Conservation (phyloP, 2,797 vertebrate species). For the Lutjanus argentimaculatus region DNA sequence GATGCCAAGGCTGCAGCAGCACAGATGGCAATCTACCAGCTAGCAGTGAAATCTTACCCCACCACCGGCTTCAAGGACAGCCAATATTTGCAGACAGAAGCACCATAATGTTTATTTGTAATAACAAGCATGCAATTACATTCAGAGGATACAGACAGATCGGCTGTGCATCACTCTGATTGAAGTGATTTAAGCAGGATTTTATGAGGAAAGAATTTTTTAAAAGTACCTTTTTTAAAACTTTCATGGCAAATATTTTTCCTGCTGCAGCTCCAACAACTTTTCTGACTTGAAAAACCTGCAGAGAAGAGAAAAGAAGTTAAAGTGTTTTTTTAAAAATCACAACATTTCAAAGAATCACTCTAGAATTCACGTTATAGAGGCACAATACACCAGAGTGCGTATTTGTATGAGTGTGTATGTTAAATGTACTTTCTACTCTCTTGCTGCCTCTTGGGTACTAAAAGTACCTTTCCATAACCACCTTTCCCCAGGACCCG, state of each 20-base stretch:
- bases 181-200: not conserved
- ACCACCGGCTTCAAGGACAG: constrained; percentile 64
- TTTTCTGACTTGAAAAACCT: constrained; percentile 99
- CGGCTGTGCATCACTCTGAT: not conserved
- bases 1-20: constrained; percentile 74
- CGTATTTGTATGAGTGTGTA: not conserved
- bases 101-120: constrained; percentile 54
- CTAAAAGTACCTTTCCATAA: constrained; percentile 93
- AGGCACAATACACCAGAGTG: not conserved
- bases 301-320: constrained; percentile 16
- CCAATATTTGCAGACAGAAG: constrained; percentile 68
- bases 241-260: constrained; percentile 99
- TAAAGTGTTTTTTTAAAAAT: not conserved
- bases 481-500: constrained; percentile 97
- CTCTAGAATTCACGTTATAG: not conserved
- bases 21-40: constrained; percentile 66
- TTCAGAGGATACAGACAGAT: constrained; percentile 18
- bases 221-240: constrained; percentile 96
- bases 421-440: too few relatives aligned
- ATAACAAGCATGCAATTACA: constrained; percentile 37
- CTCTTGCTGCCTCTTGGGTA: not conserved
- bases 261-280: constrained; percentile 93
- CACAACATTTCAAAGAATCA: not conserved
- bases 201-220: accelerated
- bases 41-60: constrained; percentile 73